Evolutionary conservation across 2,113 vertebrate genomes (phyloP).

Genomic region (Syngnathus floridae): DNA sequence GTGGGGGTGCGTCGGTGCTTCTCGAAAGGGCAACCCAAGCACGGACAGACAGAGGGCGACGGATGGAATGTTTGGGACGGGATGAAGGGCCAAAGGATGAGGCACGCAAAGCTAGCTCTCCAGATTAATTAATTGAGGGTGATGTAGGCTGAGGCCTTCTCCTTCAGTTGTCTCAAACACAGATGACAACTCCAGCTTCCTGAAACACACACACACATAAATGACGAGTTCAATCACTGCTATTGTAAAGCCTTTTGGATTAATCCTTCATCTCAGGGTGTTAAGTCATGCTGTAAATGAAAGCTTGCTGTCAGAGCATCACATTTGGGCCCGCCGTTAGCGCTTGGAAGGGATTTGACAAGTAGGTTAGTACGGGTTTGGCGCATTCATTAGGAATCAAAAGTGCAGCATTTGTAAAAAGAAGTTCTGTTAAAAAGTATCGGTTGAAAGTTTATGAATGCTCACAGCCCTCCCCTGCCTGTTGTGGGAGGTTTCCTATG

Average conservation of each 20-base stretch:
- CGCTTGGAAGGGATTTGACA: constrained; percentile 46
- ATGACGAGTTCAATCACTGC: constrained; percentile 46
- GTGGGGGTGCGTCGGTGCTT: neutral
- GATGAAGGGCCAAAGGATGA: constrained; percentile 45
- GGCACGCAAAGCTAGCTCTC: constrained; percentile 25
- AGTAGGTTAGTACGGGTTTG: constrained; percentile 40
- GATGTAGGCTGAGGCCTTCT: constrained; percentile 93
- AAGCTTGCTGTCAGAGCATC: constrained; percentile 44
- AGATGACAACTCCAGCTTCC: constrained; percentile 95
- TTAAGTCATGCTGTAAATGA: constrained; percentile 58
- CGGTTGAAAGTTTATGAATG: neutral
- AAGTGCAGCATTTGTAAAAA: neutral
- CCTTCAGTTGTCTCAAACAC: constrained; percentile 90
- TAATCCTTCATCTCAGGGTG: constrained; percentile 49
- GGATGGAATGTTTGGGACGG: constrained; percentile 29
- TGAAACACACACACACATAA: constrained; percentile 49
- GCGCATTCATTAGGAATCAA: constrained; percentile 52
- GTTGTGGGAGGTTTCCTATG: too few species aligned
- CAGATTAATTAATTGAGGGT: constrained; percentile 86
- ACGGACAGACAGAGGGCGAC: constrained; percentile 22
- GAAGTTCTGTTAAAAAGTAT: neutral
- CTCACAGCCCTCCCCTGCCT: neutral
- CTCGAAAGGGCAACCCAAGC: constrained; percentile 11
- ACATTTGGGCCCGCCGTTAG: constrained; percentile 39
- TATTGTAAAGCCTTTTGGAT: constrained; percentile 53